A percentile compares a stretch with the other conserved stretches of the same genome.
phyloP scores from a whole-genome alignment of 2,888 invertebrate genomes.

The Lobophora halterata region DNA sequence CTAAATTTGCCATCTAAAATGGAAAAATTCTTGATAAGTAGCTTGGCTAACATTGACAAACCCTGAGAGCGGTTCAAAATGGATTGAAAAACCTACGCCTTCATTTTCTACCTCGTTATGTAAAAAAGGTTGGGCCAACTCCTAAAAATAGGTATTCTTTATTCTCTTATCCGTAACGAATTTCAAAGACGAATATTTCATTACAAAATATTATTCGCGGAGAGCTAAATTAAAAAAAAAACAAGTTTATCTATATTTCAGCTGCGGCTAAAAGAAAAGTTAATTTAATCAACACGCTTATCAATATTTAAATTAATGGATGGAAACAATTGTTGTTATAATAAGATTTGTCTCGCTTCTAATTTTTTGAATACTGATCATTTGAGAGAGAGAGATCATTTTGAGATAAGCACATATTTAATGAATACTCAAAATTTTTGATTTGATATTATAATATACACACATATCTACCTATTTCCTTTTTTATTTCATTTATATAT shows the following conservation, averaged over 20 bases:
- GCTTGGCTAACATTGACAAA: too few species aligned
- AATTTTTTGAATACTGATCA: conserved; percentile 12
- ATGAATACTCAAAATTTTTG: neutral
- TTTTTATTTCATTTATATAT: conserved; percentile 8
- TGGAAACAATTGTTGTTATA: too few species aligned
- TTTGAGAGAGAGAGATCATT: neutral
- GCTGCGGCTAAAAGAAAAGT: conserved; percentile 28
- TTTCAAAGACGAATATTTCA: conserved; percentile 38
- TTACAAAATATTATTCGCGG: conserved; percentile 35
- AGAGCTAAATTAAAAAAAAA: conserved; percentile 27
- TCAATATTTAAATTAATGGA: conserved; percentile 27
- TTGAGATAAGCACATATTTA: conserved; percentile 4
- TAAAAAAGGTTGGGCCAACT: conserved; percentile 40
- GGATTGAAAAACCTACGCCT: conserved; percentile 16
- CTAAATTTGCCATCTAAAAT: conserved; percentile 19
- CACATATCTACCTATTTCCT: neutral
- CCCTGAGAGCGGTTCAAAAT: too few species aligned
- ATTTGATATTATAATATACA: neutral
- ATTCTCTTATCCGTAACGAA: conserved; percentile 40
- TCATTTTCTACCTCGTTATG: conserved; percentile 39
- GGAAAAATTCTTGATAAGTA: conserved; percentile 12
- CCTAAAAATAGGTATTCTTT: conserved; percentile 31
- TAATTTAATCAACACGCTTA: conserved; percentile 25
- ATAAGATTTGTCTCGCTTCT: conserved; percentile 17
- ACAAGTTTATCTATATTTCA: conserved; percentile 19